phyloP scores from a whole-genome alignment of 2,797 vertebrate genomes.

The Antrozous pallidus region DNA sequence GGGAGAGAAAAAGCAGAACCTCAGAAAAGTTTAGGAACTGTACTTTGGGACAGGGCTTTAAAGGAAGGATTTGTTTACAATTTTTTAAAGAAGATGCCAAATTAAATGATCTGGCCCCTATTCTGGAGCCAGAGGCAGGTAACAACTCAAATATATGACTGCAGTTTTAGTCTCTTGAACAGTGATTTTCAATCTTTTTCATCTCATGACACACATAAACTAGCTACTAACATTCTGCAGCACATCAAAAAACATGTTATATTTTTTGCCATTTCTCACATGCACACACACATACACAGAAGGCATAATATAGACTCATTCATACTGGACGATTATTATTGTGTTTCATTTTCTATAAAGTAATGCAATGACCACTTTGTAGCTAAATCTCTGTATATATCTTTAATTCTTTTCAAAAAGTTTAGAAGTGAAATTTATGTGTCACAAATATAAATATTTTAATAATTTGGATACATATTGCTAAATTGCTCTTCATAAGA shows the following conservation, averaged over 20 bases:
- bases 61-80: not conserved
- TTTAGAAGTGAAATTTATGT: not conserved
- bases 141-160: not conserved
- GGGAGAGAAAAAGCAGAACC: not conserved
- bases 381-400: not conserved
- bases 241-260: not conserved
- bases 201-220: not conserved
- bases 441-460: conserved; percentile 19
- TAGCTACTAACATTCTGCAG: not conserved
- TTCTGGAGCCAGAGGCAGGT: not conserved
- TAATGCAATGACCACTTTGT: not conserved
- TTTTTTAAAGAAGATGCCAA: not conserved
- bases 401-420: not conserved
- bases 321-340: not conserved
- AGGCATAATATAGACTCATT: not conserved
- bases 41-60: not conserved
- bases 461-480: not conserved
- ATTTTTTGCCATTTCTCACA: not conserved
- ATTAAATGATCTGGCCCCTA: not conserved
- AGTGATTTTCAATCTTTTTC: not conserved
- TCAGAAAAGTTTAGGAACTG: not conserved
- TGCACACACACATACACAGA: not conserved
- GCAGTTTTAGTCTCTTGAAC: not conserved
- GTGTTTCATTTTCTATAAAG: conserved; percentile 8
- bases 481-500: not conserved